These are phyloP conservation scores for Rhyacophila evoluta DNA, from an alignment of 2,888 invertebrate species.

Conservation along the genomic window DNA sequence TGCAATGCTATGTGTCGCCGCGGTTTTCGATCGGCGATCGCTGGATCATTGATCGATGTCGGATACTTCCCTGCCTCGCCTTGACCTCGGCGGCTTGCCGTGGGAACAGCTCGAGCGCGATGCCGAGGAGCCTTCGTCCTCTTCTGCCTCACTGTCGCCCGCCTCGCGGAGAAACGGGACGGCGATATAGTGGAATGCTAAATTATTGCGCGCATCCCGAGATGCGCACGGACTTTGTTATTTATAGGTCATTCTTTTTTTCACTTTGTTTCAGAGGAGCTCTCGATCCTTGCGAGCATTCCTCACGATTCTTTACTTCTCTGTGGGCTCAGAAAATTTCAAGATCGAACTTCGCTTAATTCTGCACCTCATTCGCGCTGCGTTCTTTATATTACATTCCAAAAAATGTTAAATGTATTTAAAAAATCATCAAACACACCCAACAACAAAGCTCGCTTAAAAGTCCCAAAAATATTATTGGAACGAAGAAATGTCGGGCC, in stretches of 20 bases:
- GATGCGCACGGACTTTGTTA: conserved; percentile 53
- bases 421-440: too few relatives aligned
- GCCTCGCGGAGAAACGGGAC: conserved; percentile 34
- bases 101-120: conserved; percentile 48
- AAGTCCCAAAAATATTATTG: too few relatives aligned
- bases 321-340: neutral
- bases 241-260: conserved; percentile 54
- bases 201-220: conserved; percentile 50
- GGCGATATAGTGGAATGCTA: conserved; percentile 45
- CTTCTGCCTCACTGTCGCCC: conserved; percentile 25
- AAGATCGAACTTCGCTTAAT: neutral
- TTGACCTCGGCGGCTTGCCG: conserved; percentile 53
- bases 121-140: conserved; percentile 38
- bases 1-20: conserved; percentile 49
- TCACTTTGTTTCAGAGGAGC: conserved; percentile 46
- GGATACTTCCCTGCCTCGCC: conserved; percentile 50
- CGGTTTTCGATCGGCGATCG: conserved; percentile 50
- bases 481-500: too few relatives aligned
- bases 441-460: too few relatives aligned
- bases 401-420: too few relatives aligned
- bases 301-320: conserved; percentile 17
- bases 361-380: too few relatives aligned
- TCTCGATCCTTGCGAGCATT: conserved; percentile 42
- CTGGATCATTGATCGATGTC: conserved; percentile 49
- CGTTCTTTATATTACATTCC: too few relatives aligned